Conservation (phyloP, 2,888 invertebrate species). For the Penaeus monodon region DNA sequence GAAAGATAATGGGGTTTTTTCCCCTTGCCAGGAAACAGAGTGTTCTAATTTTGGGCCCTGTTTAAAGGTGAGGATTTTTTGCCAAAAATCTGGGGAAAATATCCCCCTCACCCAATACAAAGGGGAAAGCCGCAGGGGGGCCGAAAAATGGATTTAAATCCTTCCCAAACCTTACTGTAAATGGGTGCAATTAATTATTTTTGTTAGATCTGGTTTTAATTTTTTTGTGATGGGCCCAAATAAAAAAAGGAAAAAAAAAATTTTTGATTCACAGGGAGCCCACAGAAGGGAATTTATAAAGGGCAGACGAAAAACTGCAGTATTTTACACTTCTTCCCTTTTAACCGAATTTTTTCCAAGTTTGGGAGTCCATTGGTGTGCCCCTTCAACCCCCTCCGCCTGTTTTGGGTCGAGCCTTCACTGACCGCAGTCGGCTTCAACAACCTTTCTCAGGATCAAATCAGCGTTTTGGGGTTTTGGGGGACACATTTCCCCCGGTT, state of each 20-base stretch:
- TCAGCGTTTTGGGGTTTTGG: slow-evolving; percentile 95
- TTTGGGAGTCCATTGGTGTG: slow-evolving; percentile 84
- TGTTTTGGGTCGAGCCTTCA: slow-evolving; percentile 95
- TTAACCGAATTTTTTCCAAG: slow-evolving; percentile 79
- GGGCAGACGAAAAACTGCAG: background rate
- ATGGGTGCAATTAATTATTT: background rate
- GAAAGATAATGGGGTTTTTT: background rate
- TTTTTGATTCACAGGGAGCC: too few relatives aligned
- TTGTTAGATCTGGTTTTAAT: too few relatives aligned
- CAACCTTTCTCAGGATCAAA: slow-evolving; percentile 95
- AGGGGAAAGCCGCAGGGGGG: slow-evolving; percentile 95
- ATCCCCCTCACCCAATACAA: slow-evolving; percentile 92
- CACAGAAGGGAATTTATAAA: background rate
- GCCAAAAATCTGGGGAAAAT: slow-evolving; percentile 85
- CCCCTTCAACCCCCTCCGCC: slow-evolving; percentile 91
- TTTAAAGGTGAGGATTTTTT: slow-evolving; percentile 80
- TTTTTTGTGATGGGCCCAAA: too few relatives aligned
- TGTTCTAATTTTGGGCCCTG: slow-evolving; percentile 84
- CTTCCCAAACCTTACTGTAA: slow-evolving; percentile 83
- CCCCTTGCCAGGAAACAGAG: slow-evolving; percentile 70
- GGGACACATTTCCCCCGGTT: slow-evolving; percentile 97
- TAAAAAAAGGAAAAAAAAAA: too few relatives aligned
- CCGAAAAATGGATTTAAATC: slow-evolving; percentile 89
- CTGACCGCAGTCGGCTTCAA: slow-evolving; percentile 97
- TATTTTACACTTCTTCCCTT: background rate